Evolutionary conservation across 2,797 vertebrate species (phyloP).

Genomic region (Gymnothorax reevesii): DNA sequence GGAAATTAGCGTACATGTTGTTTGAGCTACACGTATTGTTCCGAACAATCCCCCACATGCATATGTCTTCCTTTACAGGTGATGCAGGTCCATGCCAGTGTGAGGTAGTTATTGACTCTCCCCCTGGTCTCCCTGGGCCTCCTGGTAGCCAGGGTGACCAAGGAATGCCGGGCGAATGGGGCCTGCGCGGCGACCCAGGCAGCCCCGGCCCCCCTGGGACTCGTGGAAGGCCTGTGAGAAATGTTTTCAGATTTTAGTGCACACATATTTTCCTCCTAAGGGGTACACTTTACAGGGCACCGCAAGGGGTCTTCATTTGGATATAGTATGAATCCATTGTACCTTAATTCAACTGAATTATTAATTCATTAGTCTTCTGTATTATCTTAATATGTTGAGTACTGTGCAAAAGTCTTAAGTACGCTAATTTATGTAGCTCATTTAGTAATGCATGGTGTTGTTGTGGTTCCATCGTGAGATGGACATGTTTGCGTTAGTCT

Average conservation of each 20-base stretch:
- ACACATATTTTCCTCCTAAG: neutral
- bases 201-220: slow-evolving; percentile 69
- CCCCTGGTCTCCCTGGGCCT: slow-evolving; percentile 72
- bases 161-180: slow-evolving; percentile 83
- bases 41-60: neutral
- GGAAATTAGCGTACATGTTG: no score
- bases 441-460: no score
- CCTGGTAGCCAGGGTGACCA: slow-evolving; percentile 72
- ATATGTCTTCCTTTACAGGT: slow-evolving; percentile 66
- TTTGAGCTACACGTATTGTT: no score
- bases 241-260: neutral
- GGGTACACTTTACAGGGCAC: neutral
- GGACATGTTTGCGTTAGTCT: neutral
- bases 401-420: no score
- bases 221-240: slow-evolving; percentile 64
- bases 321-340: neutral
- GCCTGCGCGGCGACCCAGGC: slow-evolving; percentile 79
- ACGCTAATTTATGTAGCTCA: no score
- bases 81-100: slow-evolving; percentile 84
- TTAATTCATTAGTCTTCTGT: neutral
- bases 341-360: neutral
- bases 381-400: neutral
- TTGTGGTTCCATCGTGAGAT: neutral
- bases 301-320: neutral
- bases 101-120: slow-evolving; percentile 42